A percentile compares a stretch with the other conserved stretches of the same genome.
Conservation (phyloP, 1,140 invertebrate genomes). For the Pseudobourletiella spinata region DNA sequence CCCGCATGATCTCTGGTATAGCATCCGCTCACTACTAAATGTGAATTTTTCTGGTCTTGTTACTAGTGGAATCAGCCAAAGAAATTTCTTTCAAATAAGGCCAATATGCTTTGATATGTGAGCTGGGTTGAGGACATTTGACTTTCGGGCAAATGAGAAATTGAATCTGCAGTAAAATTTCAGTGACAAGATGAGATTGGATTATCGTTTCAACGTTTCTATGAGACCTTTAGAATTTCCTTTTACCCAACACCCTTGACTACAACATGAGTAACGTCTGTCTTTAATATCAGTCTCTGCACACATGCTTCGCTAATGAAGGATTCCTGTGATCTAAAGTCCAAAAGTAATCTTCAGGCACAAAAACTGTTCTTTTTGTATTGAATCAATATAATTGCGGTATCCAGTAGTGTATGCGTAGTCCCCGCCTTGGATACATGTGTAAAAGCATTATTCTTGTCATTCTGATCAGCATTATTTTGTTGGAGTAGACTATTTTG, state of each 20-base stretch:
- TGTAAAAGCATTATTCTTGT: too few relatives aligned
- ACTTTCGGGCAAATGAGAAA: not conserved
- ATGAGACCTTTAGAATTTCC: not conserved
- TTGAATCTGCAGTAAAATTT: not conserved
- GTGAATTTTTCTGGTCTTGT: slow-evolving; percentile 35
- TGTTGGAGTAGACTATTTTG: too few relatives aligned
- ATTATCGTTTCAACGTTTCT: not conserved
- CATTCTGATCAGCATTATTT: too few relatives aligned
- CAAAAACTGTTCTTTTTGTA: too few relatives aligned
- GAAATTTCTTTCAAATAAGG: not conserved
- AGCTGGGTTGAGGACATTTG: not conserved
- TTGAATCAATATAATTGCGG: too few relatives aligned
- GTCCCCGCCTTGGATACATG: too few relatives aligned
- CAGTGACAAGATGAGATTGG: not conserved
- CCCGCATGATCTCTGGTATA: slow-evolving; percentile 35
- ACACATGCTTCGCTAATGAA: not conserved
- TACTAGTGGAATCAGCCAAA: slow-evolving; percentile 38
- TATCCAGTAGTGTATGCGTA: too few relatives aligned
- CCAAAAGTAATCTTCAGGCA: too few relatives aligned
- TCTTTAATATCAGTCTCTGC: not conserved
- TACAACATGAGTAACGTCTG: not conserved
- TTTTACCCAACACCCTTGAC: not conserved
- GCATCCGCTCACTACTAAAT: slow-evolving; percentile 36
- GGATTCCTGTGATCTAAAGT: not conserved
- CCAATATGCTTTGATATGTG: not conserved